phyloP scores from a whole-genome alignment of 2,797 vertebrate genomes.

The Hylomyscus alleni region DNA sequence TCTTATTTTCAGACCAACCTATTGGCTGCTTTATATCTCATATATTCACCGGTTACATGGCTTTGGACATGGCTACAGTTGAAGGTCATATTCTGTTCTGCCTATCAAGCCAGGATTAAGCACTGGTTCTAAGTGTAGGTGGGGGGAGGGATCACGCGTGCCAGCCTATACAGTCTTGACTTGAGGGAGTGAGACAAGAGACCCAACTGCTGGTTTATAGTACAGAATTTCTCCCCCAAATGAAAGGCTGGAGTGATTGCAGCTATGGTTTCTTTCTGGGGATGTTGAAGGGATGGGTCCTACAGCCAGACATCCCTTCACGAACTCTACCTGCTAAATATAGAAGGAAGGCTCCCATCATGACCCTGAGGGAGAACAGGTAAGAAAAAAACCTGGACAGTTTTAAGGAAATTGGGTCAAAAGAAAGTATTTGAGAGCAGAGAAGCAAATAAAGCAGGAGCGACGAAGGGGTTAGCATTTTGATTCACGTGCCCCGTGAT shows the following conservation, averaged over 20 bases:
- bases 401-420: conserved; percentile 17
- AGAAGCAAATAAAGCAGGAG: neutral
- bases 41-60: neutral
- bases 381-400: neutral
- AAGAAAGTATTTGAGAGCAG: conserved; percentile 8
- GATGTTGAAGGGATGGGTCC: neutral
- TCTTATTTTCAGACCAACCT: neutral
- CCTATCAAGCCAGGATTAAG: neutral
- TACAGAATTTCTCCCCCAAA: neutral
- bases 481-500: neutral
- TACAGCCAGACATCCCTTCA: neutral
- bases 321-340: neutral
- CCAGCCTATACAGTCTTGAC: neutral
- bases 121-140: neutral
- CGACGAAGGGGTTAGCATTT: neutral
- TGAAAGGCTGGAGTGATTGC: neutral
- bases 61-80: neutral
- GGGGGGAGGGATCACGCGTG: neutral
- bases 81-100: neutral
- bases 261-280: neutral
- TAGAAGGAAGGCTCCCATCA: neutral
- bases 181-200: neutral
- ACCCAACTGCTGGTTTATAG: neutral
- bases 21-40: neutral
- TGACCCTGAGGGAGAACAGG: neutral